Evolutionary conservation across 2,113 vertebrate genomes (phyloP).

Genomic region (Bombycilla garrulus): DNA sequence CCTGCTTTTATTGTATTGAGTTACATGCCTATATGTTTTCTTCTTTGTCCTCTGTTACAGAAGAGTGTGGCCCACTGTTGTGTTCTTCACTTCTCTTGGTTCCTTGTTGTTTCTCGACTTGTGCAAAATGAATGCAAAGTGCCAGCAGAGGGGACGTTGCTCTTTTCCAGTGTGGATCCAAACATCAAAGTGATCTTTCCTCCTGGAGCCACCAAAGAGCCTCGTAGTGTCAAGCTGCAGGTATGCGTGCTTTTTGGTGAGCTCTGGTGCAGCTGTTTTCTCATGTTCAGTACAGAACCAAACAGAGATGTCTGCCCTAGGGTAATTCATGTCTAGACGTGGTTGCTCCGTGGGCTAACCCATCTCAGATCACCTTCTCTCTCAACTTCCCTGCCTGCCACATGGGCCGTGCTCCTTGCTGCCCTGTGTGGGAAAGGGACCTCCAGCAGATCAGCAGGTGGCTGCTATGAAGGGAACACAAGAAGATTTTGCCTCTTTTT

Average conservation of each 20-base stretch:
- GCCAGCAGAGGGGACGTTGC: constrained; percentile 76
- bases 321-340: rapidly evolving
- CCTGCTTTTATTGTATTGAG: neutral
- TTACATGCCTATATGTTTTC: neutral
- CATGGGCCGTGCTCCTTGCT: neutral
- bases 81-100: constrained; percentile 94
- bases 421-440: neutral
- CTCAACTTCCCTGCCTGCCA: neutral
- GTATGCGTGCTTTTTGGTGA: constrained; percentile 1
- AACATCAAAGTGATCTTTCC: constrained; percentile 89
- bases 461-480: neutral
- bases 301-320: neutral
- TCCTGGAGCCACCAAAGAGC: constrained; percentile 77
- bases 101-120: constrained; percentile 85
- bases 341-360: neutral
- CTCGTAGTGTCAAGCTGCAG: constrained; percentile 73
- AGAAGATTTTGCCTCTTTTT: neutral
- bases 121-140: constrained; percentile 84
- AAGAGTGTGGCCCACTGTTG: constrained; percentile 81
- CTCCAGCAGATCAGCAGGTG: neutral
- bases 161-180: constrained; percentile 84
- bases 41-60: constrained; percentile 4
- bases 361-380: neutral
- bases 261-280: neutral
- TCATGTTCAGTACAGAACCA: neutral